Percentiles rank a stretch among this genome's conserved stretches.
Conservation (phyloP, 23 tunicate genomes). For the Trididemnum clinides region DNA sequence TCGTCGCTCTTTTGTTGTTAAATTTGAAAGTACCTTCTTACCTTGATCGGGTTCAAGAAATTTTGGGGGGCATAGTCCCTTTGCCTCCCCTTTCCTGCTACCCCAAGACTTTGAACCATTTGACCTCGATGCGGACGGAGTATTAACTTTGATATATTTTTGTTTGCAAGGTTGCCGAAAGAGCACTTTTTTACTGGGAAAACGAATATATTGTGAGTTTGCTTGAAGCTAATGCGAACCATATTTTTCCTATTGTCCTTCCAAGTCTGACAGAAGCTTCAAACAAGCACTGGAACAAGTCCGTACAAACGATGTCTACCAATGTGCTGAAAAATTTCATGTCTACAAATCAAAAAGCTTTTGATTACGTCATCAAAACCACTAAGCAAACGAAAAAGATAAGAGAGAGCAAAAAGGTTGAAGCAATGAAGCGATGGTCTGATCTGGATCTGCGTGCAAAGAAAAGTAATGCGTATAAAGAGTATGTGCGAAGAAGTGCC, state of each 20-base stretch:
- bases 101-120: too few relatives aligned
- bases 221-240: slow-evolving; percentile 36
- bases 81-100: too few relatives aligned
- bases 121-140: too few relatives aligned
- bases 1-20: too few relatives aligned
- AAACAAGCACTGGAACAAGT: slow-evolving; percentile 58
- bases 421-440: background rate
- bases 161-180: slow-evolving; percentile 46
- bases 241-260: slow-evolving; percentile 34
- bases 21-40: too few relatives aligned
- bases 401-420: background rate
- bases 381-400: slow-evolving; percentile 26
- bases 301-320: slow-evolving; percentile 43
- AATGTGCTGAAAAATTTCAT: slow-evolving; percentile 68
- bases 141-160: too few relatives aligned
- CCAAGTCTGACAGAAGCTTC: slow-evolving; percentile 34
- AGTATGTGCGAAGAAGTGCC: too few relatives aligned
- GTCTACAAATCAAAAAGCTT: slow-evolving; percentile 46
- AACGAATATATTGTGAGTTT: slow-evolving; percentile 86
- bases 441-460: background rate
- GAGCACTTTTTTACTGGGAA: slow-evolving; percentile 84
- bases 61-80: too few relatives aligned
- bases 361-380: slow-evolving; percentile 12
- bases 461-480: background rate
- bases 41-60: too few relatives aligned